phyloP scores from a whole-genome alignment of 2,888 invertebrate genomes.

The Parnassius apollo region DNA sequence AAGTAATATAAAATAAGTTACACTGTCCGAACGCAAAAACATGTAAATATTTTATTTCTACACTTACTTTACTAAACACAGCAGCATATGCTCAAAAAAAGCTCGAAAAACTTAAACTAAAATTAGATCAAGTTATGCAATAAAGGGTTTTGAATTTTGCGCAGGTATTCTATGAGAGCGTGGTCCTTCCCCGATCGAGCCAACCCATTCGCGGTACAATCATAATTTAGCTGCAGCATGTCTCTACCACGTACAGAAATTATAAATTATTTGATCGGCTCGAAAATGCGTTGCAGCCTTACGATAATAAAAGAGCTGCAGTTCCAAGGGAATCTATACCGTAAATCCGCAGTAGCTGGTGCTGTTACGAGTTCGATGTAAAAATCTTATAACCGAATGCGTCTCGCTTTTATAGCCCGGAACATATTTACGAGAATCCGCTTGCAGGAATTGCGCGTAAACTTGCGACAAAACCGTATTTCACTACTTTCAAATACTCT shows the following conservation, averaged over 20 bases:
- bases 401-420: constrained; percentile 63
- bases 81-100: too few relatives aligned
- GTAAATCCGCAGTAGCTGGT: constrained; percentile 29
- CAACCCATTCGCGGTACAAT: too few relatives aligned
- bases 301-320: constrained; percentile 23
- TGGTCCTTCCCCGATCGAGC: too few relatives aligned
- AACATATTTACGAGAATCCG: constrained; percentile 72
- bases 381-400: constrained; percentile 68
- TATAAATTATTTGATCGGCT: constrained; percentile 17
- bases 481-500: constrained; percentile 45
- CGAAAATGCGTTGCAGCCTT: constrained; percentile 16
- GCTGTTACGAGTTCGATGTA: constrained; percentile 58
- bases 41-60: too few relatives aligned
- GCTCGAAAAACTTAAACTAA: too few relatives aligned
- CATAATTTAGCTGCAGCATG: too few relatives aligned
- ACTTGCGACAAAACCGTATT: constrained; percentile 57
- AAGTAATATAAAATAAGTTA: too few relatives aligned
- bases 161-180: too few relatives aligned
- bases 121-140: too few relatives aligned
- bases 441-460: constrained; percentile 67
- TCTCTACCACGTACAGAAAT: constrained; percentile 1
- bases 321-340: constrained; percentile 23
- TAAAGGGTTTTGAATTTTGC: too few relatives aligned
- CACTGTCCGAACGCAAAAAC: too few relatives aligned
- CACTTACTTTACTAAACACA: too few relatives aligned